phyloP scores from a whole-genome alignment of 92 coral and sea anemone species.

The Paramuricea clavata region DNA sequence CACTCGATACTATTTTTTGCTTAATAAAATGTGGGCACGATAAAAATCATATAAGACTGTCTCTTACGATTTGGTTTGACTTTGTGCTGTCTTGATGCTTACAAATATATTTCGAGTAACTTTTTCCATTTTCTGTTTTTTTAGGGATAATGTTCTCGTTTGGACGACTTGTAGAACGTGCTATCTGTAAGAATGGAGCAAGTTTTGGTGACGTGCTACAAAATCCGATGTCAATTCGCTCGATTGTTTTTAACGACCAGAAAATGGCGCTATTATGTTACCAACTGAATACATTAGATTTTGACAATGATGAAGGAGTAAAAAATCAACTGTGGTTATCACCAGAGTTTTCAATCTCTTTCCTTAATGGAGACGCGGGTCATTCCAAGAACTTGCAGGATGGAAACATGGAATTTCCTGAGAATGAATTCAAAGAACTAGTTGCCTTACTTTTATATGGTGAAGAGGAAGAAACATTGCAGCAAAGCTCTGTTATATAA shows the following conservation, averaged over 20 bases:
- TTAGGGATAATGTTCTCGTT: slow-evolving; percentile 90
- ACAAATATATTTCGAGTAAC: neutral
- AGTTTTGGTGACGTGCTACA: slow-evolving; percentile 76
- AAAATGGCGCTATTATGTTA: slow-evolving; percentile 78
- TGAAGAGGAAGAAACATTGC: slow-evolving; percentile 14
- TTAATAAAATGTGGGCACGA: no score
- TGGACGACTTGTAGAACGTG: slow-evolving; percentile 90
- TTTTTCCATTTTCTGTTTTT: neutral
- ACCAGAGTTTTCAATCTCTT: slow-evolving; percentile 57
- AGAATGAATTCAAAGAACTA: slow-evolving; percentile 1
- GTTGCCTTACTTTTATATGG: slow-evolving; percentile 36
- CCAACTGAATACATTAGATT: slow-evolving; percentile 92
- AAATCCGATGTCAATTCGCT: slow-evolving; percentile 81
- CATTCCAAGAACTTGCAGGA: neutral
- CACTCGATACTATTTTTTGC: no score
- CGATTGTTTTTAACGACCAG: slow-evolving; percentile 77
- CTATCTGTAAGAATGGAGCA: slow-evolving; percentile 66
- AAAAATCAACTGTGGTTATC: slow-evolving; percentile 89
- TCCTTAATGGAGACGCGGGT: neutral
- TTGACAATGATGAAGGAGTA: slow-evolving; percentile 73
- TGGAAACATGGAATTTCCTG: slow-evolving; percentile 1
- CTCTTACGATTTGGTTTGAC: neutral
- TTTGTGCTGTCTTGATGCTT: neutral
- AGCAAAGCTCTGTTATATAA: neutral
- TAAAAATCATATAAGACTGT: no score